Percentiles rank a stretch among this genome's conserved stretches.
phyloP scores from a whole-genome alignment of 2,797 vertebrate species.

The Pseudomugil gertrudae region DNA sequence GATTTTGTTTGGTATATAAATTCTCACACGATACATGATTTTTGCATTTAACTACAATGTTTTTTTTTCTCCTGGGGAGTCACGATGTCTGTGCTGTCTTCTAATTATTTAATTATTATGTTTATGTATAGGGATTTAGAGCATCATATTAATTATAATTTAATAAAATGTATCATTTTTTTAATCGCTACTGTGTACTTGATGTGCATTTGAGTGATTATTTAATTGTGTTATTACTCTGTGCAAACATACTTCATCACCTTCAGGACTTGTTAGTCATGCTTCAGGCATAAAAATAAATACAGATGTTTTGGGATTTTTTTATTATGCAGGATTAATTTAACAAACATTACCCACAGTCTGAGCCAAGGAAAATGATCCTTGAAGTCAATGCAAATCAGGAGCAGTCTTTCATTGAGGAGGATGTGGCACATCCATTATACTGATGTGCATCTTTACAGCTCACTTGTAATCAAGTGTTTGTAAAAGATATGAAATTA shows the following conservation, averaged over 20 bases:
- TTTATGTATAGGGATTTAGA: neutral
- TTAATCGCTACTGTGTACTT: slow-evolving; percentile 34
- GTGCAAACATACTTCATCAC: slow-evolving; percentile 41
- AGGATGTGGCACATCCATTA: neutral
- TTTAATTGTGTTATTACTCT: slow-evolving; percentile 23
- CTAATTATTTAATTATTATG: neutral
- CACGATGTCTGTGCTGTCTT: neutral
- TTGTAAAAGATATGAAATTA: neutral
- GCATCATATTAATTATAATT: neutral
- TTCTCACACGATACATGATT: neutral
- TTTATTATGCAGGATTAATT: slow-evolving; percentile 7
- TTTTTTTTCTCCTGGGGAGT: neutral
- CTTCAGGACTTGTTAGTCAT: slow-evolving; percentile 2
- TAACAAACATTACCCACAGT: slow-evolving; percentile 19
- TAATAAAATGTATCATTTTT: neutral
- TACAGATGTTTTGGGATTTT: slow-evolving; percentile 24
- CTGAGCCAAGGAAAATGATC: slow-evolving; percentile 12
- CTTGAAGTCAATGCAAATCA: slow-evolving; percentile 10
- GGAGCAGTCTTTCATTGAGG: slow-evolving; percentile 9
- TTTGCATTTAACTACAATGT: neutral
- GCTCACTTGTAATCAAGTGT: neutral
- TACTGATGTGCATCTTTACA: slow-evolving; percentile 4
- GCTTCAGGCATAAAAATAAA: slow-evolving; percentile 19
- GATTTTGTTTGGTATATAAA: slow-evolving; percentile 12
- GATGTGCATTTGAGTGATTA: slow-evolving; percentile 9